Conservation (phyloP, 2,888 invertebrate species). For the Drosophila formosana region DNA sequence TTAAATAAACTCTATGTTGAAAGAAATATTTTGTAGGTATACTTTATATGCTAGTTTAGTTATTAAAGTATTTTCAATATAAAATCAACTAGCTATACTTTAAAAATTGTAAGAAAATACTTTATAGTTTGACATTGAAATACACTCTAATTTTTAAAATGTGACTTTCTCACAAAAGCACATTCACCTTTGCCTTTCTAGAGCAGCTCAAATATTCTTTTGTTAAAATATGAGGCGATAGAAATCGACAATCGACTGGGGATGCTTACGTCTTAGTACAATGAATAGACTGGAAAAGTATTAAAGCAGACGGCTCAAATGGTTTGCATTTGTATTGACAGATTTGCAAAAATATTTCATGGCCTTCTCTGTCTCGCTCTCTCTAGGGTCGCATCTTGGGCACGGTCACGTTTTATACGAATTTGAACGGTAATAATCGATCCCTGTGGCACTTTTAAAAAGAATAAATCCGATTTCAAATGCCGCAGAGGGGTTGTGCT, state of each 20-base stretch:
- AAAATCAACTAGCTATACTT: neutral
- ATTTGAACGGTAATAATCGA: conserved; percentile 85
- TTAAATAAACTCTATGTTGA: too few relatives aligned
- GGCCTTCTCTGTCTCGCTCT: conserved; percentile 7
- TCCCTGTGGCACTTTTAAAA: conserved; percentile 84
- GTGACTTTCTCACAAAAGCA: conserved; percentile 18
- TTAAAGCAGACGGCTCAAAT: conserved; percentile 46
- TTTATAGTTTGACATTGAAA: neutral
- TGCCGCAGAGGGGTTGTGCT: conserved; percentile 51
- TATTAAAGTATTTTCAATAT: neutral
- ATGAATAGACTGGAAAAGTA: conserved; percentile 59
- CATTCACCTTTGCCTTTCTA: conserved; percentile 20
- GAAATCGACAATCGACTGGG: conserved; percentile 28
- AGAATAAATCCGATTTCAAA: conserved; percentile 82
- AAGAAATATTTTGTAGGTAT: too few relatives aligned
- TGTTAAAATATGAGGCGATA: conserved; percentile 46
- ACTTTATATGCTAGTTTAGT: neutral
- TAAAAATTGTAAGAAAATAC: neutral
- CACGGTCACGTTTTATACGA: conserved; percentile 84
- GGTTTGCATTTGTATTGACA: conserved; percentile 49
- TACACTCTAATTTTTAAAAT: neutral
- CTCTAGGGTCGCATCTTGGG: conserved; percentile 29
- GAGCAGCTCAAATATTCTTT: conserved; percentile 17
- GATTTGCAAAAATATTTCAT: conserved; percentile 57
- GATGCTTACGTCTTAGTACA: conserved; percentile 19